Percentiles rank a stretch among this genome's conserved stretches.
phyloP scores from a whole-genome alignment of 2,888 invertebrate species.

The Brachypalpus laphriformis region DNA sequence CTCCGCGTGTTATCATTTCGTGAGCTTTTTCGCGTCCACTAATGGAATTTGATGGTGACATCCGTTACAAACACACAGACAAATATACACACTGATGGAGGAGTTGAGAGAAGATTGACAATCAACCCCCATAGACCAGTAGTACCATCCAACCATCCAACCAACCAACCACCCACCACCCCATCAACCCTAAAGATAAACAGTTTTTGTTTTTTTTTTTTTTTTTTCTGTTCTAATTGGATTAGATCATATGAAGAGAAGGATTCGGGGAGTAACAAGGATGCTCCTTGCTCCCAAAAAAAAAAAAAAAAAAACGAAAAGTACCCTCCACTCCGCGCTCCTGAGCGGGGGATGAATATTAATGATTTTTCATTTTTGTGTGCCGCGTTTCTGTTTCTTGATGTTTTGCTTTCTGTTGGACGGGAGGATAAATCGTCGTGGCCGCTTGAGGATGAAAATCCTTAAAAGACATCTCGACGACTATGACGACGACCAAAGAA shows the following conservation, averaged over 20 bases:
- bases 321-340: no score
- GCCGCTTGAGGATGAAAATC: constrained; percentile 42
- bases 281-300: constrained; percentile 25
- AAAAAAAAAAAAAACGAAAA: no score
- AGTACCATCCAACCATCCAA: constrained; percentile 17
- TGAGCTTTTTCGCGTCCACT: constrained; percentile 73
- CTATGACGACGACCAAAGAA: constrained; percentile 17
- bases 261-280: constrained; percentile 41
- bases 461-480: constrained; percentile 41
- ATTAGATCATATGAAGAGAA: constrained; percentile 74
- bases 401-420: constrained; percentile 57
- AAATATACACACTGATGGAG: not conserved
- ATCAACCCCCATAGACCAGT: constrained; percentile 46
- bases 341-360: constrained; percentile 79
- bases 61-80: constrained; percentile 28
- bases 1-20: constrained; percentile 64
- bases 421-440: constrained; percentile 25
- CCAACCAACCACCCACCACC: constrained; percentile 17
- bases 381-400: constrained; percentile 37
- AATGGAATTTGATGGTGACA: constrained; percentile 72
- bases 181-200: constrained; percentile 56
- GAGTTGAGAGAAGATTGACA: constrained; percentile 49
- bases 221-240: constrained; percentile 68
- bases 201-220: constrained; percentile 43
- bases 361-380: constrained; percentile 77